phyloP scores from a whole-genome alignment of 1,140 invertebrate species.

The Nymphalis io region DNA sequence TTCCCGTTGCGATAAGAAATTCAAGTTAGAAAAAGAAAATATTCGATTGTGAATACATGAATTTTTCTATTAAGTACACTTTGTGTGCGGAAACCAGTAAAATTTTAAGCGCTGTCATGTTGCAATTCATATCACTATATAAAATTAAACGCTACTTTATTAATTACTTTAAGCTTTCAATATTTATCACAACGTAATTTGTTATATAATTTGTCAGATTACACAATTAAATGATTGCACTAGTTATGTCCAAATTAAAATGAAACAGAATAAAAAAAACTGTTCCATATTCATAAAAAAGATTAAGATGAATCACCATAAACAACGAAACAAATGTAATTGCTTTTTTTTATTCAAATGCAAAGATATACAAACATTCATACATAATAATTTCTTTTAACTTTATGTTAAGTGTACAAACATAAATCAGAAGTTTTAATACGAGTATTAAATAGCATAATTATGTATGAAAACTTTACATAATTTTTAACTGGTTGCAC shows the following conservation, averaged over 20 bases:
- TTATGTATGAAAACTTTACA: background rate
- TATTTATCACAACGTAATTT: too few species aligned
- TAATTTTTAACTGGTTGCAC: background rate
- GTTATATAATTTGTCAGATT: too few species aligned
- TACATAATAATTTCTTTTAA: background rate
- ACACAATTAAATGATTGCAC: too few species aligned
- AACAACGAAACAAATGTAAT: too few species aligned
- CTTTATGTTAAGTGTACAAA: too few species aligned
- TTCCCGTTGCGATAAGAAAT: slow-evolving; percentile 49
- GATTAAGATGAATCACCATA: too few species aligned
- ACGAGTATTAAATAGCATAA: background rate
- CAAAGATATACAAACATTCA: background rate
- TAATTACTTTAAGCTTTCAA: too few species aligned
- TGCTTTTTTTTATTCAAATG: too few species aligned
- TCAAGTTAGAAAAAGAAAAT: slow-evolving; percentile 9
- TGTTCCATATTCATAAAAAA: too few species aligned
- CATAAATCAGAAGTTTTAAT: background rate
- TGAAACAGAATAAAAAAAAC: too few species aligned
- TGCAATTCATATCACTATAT: background rate
- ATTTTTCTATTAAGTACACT: slow-evolving; percentile 2
- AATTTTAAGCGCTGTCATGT: slow-evolving; percentile 5
- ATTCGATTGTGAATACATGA: background rate
- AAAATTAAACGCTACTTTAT: too few species aligned
- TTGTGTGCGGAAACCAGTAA: slow-evolving; percentile 17
- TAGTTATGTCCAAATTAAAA: too few species aligned